Evolutionary conservation across 2,888 invertebrate genomes (phyloP).

Genomic region (Eupeodes luniger): DNA sequence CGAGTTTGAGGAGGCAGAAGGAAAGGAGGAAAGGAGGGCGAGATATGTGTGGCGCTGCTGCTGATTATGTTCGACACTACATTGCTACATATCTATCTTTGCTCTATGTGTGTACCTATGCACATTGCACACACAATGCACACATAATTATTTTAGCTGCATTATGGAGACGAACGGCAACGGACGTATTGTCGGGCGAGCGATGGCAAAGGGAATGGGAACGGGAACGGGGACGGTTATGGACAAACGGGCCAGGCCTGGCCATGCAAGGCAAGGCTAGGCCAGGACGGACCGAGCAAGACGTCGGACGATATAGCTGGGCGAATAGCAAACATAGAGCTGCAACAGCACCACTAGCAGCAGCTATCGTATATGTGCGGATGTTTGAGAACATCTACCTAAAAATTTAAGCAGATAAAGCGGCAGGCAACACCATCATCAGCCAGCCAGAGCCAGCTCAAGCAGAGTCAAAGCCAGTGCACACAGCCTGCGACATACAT

Average conservation of each 20-base stretch:
- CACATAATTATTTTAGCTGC: conserved; percentile 77
- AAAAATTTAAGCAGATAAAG: conserved; percentile 76
- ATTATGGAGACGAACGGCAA: conserved; percentile 66
- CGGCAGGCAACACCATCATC: conserved; percentile 76
- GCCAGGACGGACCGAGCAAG: conserved; percentile 20
- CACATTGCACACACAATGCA: conserved; percentile 76
- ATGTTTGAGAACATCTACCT: conserved; percentile 76
- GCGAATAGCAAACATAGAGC: conserved; percentile 69
- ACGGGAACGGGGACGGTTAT: not conserved
- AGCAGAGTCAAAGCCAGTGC: conserved; percentile 74
- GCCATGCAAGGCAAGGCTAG: conserved; percentile 21
- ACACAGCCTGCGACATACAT: conserved; percentile 70
- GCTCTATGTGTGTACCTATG: conserved; percentile 57
- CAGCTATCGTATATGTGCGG: conserved; percentile 64
- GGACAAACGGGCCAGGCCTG: conserved; percentile 38
- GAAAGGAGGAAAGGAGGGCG: not conserved
- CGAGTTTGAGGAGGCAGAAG: not conserved
- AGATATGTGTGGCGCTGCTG: conserved; percentile 55
- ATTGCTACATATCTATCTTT: conserved; percentile 35
- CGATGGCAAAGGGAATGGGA: not conserved
- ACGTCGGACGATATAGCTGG: conserved; percentile 43
- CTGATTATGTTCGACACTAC: conserved; percentile 70
- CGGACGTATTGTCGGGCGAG: conserved; percentile 23
- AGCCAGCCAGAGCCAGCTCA: conserved; percentile 71
- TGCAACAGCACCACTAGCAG: not conserved